A percentile compares a stretch with the other conserved stretches of the same genome.
phyloP scores from a whole-genome alignment of 1,140 invertebrate genomes.

The Drosophila jambulina region DNA sequence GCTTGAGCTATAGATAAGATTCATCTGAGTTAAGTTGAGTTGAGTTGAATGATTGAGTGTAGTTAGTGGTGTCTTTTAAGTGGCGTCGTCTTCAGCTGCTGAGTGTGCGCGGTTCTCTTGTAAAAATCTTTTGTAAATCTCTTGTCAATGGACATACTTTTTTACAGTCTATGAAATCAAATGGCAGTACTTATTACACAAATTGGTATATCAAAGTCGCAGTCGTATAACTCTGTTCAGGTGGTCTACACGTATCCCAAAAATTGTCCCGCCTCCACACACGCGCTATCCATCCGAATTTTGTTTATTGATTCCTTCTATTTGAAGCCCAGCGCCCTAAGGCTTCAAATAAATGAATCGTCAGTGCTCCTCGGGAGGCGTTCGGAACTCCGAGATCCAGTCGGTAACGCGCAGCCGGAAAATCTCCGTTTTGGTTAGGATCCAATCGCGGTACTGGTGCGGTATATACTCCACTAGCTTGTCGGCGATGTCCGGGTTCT shows the following conservation, averaged over 20 bases:
- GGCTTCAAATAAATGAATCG: slow-evolving; percentile 85
- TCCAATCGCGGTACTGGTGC: slow-evolving; percentile 82
- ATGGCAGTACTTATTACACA: slow-evolving; percentile 61
- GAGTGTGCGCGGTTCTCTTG: slow-evolving; percentile 33
- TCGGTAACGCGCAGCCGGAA: slow-evolving; percentile 79
- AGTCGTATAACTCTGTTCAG: slow-evolving; percentile 53
- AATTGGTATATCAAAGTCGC: slow-evolving; percentile 55
- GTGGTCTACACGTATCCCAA: slow-evolving; percentile 53
- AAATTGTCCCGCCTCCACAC: slow-evolving; percentile 38
- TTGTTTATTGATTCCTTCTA: slow-evolving; percentile 34
- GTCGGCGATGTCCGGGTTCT: slow-evolving; percentile 81
- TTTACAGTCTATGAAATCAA: slow-evolving; percentile 48
- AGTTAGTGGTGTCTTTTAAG: slow-evolving; percentile 53
- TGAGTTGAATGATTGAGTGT: slow-evolving; percentile 57
- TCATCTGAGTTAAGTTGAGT: slow-evolving; percentile 36
- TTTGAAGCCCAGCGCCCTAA: slow-evolving; percentile 77
- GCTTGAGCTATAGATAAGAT: slow-evolving; percentile 70
- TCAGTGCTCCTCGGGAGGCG: slow-evolving; percentile 83
- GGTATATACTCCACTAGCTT: slow-evolving; percentile 79
- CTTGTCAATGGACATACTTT: slow-evolving; percentile 63
- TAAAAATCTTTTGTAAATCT: slow-evolving; percentile 44
- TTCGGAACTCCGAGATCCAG: slow-evolving; percentile 81
- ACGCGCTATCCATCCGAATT: slow-evolving; percentile 70
- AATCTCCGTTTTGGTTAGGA: slow-evolving; percentile 79
- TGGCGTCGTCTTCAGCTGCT: slow-evolving; percentile 25